Evolutionary conservation across 2,113 vertebrate species (phyloP).

Genomic region (Sisor rabdophorus): DNA sequence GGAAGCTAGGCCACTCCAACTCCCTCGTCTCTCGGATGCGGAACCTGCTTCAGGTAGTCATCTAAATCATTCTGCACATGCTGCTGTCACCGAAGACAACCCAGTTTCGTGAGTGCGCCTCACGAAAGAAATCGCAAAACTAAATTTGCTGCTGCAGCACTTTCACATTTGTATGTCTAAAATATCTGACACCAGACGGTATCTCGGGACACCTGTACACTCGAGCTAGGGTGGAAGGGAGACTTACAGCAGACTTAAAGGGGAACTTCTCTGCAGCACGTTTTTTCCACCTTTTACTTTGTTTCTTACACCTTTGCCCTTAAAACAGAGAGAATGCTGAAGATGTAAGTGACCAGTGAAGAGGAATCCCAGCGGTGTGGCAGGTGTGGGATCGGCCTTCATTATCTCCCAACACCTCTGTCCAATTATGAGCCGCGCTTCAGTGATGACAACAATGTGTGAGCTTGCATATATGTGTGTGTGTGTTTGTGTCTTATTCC

Average conservation of each 20-base stretch:
- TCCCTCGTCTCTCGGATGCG: slow-evolving; percentile 22
- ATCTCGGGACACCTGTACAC: slow-evolving; percentile 53
- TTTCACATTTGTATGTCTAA: slow-evolving; percentile 68
- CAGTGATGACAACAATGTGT: slow-evolving; percentile 58
- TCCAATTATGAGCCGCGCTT: slow-evolving; percentile 73
- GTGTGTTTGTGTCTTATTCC: slow-evolving; percentile 7
- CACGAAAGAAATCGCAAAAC: slow-evolving; percentile 67
- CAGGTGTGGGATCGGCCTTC: slow-evolving; percentile 74
- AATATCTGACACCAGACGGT: slow-evolving; percentile 71
- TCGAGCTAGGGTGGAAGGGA: slow-evolving; percentile 38
- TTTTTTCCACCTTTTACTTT: slow-evolving; percentile 65
- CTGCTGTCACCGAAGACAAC: slow-evolving; percentile 72
- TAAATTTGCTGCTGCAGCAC: slow-evolving; percentile 74
- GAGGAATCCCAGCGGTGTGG: slow-evolving; percentile 70
- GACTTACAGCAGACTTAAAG: slow-evolving; percentile 62
- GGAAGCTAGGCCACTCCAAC: slow-evolving; percentile 23
- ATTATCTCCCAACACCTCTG: slow-evolving; percentile 76
- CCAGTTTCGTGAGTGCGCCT: slow-evolving; percentile 60
- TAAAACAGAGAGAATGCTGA: slow-evolving; percentile 65
- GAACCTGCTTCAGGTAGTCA: slow-evolving; percentile 40
- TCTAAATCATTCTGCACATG: slow-evolving; percentile 55
- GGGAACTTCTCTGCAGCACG: slow-evolving; percentile 68
- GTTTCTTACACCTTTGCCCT: slow-evolving; percentile 69
- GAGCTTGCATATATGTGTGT: background rate
- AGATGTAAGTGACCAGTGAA: slow-evolving; percentile 75